Evolutionary conservation across 2,113 vertebrate species (phyloP), one percentile per base, ranked within the genome.

Genomic region (Carettochelys insculpta): DNA sequence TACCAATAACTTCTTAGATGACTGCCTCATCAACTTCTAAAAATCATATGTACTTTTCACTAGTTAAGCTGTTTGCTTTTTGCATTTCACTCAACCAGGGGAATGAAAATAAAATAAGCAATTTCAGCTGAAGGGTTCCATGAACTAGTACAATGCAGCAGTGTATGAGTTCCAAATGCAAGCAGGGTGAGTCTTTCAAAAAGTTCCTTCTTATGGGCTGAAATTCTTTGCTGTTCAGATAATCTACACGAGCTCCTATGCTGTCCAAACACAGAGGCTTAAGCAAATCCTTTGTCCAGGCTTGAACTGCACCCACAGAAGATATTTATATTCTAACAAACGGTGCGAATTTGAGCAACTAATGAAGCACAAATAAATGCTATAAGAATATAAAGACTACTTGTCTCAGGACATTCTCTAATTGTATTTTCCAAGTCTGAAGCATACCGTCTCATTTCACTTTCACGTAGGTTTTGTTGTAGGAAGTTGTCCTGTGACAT

Each of bases 391-490:
- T 20, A 45, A 75, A 75, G 20, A 27, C 41, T 73, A 8, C 13
- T 82, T 4, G 8, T 68, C 14, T 45, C 2, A 11, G 53, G 38
- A 54, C 43, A 53, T 53, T 53, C 43, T n/a, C 31, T 73, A 54
- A 80, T 75, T 34, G 81, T 16, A 61, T 75, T 92, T 29, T 19
- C n/a, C 53, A 68, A 56, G 38, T 41, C 58, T 52, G 48, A 92
- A 85, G 52, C 89, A 48, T 95, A 97, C 96, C 97, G 77, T 85
- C 20, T 76, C 51, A 80, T 79, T 53, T 86, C 92, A 77, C 20
- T 93, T 89, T 93, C 85, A 81, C 80, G 91, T 73, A 81, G 43
- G 53, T 34, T 50, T 34, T 14, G 81, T 34, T 54, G 85, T 38
- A 92, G 41, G 43, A 29, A 27, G 47, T 86, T 79, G 45, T 92